Base-by-base conservation (phyloP, 2,888 invertebrate species). In the Blera fallax region DNA sequence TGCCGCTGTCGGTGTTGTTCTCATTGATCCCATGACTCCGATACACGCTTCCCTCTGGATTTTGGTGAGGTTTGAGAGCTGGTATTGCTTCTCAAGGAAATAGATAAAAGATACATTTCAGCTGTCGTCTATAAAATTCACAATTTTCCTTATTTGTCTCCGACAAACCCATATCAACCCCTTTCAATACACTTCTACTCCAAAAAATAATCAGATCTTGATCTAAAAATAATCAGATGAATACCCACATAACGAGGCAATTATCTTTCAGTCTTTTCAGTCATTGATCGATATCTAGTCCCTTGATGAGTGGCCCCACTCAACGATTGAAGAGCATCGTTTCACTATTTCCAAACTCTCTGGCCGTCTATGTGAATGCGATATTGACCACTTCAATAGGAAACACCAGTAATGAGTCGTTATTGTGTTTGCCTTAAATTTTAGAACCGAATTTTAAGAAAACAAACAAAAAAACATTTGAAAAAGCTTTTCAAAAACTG, bases 171-270 rank as follows among this genome's bases (percentile, higher is more conserved):
- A n/a, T n/a, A n/a, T n/a, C n/a, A n/a, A n/a, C n/a, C n/a, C n/a
- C n/a, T n/a, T n/a, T n/a, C n/a, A n/a, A n/a, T n/a, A n/a, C n/a
- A n/a, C n/a, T n/a, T n/a, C n/a, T n/a, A n/a, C n/a, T n/a, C n/a
- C n/a, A n/a, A n/a, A n/a, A n/a, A n/a, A n/a, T n/a, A n/a, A n/a
- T n/a, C n/a, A n/a, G n/a, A n/a, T n/a, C n/a, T n/a, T 24, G 52
- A 18, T 73, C 29, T 72, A 27, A 62, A 64, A 16, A 32, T 14
- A 4, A 3, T 11, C 24, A 54, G 43, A 74, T 74, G 64, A 74
- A 74, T 64, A 45, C 18, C 52, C 64, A 16, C 64, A 67, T 76
- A 76, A 76, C 18, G 65, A 76, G 56, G 48, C 29, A 76, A 76
- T 67, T 65, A 76, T 56, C 54, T n/a, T 76, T 56, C 45, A 76